Conservation (phyloP, 2,113 vertebrate genomes). For the Aphyosemion australe region DNA sequence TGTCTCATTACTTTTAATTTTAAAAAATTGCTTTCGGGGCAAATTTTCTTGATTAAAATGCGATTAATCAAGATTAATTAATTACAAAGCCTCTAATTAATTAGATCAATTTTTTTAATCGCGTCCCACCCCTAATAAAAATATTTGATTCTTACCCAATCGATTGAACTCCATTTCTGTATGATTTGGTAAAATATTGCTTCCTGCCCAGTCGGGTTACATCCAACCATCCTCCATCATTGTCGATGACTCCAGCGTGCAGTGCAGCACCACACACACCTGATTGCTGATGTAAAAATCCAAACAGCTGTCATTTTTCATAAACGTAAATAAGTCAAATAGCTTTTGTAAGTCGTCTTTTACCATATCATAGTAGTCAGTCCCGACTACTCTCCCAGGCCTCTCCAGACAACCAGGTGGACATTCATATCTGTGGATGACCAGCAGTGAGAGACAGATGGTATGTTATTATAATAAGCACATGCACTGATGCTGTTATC, state of each 20-base stretch:
- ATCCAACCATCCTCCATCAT: constrained; percentile 97
- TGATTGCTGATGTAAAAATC: constrained; percentile 86
- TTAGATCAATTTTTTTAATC: too few relatives aligned
- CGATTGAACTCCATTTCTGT: constrained; percentile 91
- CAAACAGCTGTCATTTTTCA: not conserved
- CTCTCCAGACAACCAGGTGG: constrained; percentile 91
- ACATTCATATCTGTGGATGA: constrained; percentile 89
- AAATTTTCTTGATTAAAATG: too few relatives aligned
- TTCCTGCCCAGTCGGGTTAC: constrained; percentile 92
- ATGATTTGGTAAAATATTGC: constrained; percentile 90
- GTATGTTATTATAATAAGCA: not conserved
- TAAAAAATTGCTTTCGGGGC: too few relatives aligned
- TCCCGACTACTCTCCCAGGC: constrained; percentile 91
- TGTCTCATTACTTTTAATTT: too few relatives aligned
- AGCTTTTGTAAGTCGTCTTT: constrained; percentile 14
- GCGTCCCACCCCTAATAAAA: too few relatives aligned
- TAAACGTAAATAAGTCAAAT: not conserved
- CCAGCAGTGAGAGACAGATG: not conserved
- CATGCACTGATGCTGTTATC: not conserved
- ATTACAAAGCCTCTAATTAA: too few relatives aligned
- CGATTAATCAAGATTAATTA: too few relatives aligned
- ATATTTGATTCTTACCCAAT: constrained; percentile 80
- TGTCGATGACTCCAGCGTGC: constrained; percentile 93
- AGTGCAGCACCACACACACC: constrained; percentile 93
- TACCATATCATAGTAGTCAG: constrained; percentile 96